Percentiles rank a stretch among this genome's conserved stretches.
phyloP scores from a whole-genome alignment of 2,888 invertebrate species.

The Drosophila gaucha region DNA sequence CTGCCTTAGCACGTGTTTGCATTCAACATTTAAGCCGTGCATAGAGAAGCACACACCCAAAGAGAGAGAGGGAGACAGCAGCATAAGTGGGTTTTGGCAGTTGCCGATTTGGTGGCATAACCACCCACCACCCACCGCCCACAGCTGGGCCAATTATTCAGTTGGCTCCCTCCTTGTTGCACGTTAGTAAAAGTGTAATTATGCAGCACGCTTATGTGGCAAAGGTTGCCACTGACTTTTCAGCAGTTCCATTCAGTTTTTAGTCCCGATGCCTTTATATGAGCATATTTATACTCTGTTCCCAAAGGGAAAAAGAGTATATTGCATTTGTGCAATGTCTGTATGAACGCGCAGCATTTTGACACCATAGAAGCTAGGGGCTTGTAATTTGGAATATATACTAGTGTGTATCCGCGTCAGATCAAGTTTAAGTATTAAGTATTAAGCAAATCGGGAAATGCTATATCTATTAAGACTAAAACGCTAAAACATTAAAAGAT shows the following conservation, averaged over 20 bases:
- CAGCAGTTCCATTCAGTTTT: conserved; percentile 6
- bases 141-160: conserved; percentile 47
- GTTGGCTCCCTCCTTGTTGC: conserved; percentile 54
- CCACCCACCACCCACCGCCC: background rate
- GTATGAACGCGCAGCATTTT: too few species aligned
- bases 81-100: conserved; percentile 16
- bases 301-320: too few species aligned
- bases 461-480: too few species aligned
- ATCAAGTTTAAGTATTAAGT: too few species aligned
- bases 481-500: too few species aligned
- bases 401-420: too few species aligned
- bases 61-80: background rate
- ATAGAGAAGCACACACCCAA: conserved; percentile 30
- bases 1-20: conserved; percentile 68
- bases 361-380: too few species aligned
- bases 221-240: conserved; percentile 30
- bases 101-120: conserved; percentile 18
- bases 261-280: conserved; percentile 43
- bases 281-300: conserved; percentile 70
- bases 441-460: too few species aligned
- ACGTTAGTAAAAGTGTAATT: conserved; percentile 74
- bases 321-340: too few species aligned
- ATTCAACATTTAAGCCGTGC: conserved; percentile 60
- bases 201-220: conserved; percentile 53
- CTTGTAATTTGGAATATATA: too few species aligned